These are phyloP conservation scores for Acleris cristana DNA, from an alignment of 2,888 invertebrate genomes.

Conservation along the genomic window DNA sequence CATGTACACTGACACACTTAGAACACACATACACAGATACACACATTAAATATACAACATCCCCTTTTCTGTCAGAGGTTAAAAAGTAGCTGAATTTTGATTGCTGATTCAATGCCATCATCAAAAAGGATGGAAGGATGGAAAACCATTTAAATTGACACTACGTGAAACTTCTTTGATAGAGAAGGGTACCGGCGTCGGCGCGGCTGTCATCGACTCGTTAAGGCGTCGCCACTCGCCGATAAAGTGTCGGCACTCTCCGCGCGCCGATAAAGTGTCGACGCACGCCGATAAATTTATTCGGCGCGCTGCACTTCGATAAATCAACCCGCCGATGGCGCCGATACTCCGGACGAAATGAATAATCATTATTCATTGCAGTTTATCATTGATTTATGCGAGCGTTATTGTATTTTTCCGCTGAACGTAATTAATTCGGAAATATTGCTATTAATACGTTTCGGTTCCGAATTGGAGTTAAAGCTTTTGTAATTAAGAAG, in stretches of 20 bases:
- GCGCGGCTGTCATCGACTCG: neutral
- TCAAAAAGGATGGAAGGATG: no score
- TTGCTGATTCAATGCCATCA: no score
- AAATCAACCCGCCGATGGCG: conserved; percentile 29
- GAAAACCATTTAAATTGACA: no score
- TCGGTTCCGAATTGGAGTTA: no score
- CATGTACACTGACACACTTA: no score
- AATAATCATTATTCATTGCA: conserved; percentile 69
- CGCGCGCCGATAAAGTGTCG: neutral
- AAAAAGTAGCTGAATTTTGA: no score
- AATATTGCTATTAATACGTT: conserved; percentile 44
- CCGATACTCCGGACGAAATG: conserved; percentile 56
- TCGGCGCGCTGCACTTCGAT: conserved; percentile 22
- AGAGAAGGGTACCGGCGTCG: neutral
- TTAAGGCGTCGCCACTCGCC: neutral
- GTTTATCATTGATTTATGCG: conserved; percentile 67
- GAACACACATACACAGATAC: no score
- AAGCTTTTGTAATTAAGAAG: no score
- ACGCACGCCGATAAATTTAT: conserved; percentile 14
- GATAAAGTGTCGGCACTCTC: neutral
- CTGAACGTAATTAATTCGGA: conserved; percentile 61
- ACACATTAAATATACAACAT: no score
- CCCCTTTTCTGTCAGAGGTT: no score
- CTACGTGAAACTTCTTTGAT: no score
- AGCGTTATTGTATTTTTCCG: conserved; percentile 68